Evolutionary conservation across 2,888 invertebrate genomes (phyloP).

Genomic region (Sphinx pinastri): DNA sequence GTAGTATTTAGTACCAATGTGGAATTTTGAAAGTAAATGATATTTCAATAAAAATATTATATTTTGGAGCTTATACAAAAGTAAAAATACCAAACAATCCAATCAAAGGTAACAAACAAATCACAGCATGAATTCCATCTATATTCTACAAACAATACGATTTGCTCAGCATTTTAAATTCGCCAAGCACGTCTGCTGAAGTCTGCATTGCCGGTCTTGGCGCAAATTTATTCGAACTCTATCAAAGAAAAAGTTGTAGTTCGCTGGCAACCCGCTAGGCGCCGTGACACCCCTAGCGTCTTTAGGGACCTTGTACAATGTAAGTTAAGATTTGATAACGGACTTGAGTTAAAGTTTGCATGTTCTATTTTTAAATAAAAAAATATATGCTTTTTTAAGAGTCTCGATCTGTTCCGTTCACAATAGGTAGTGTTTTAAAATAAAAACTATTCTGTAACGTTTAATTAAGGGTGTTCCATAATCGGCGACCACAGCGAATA

Average conservation of each 20-base stretch:
- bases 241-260: slow-evolving; percentile 79
- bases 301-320: slow-evolving; percentile 25
- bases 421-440: no score
- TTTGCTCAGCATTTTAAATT: slow-evolving; percentile 51
- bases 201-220: slow-evolving; percentile 66
- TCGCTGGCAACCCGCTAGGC: slow-evolving; percentile 68
- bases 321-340: background rate
- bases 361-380: no score
- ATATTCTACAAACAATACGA: slow-evolving; percentile 30
- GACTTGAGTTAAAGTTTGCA: background rate
- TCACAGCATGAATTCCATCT: background rate
- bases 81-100: background rate
- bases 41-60: no score
- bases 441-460: no score
- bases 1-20: no score
- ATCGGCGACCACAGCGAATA: no score
- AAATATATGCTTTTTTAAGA: no score
- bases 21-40: no score
- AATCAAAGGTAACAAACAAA: background rate
- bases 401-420: no score
- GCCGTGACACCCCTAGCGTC: slow-evolving; percentile 52
- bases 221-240: slow-evolving; percentile 77
- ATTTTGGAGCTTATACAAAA: background rate
- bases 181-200: slow-evolving; percentile 52
- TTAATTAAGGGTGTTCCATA: no score